Evolutionary conservation across 2,888 invertebrate genomes (phyloP), one percentile per base, ranked within the genome.

Genomic region (Rosalia funebris): DNA sequence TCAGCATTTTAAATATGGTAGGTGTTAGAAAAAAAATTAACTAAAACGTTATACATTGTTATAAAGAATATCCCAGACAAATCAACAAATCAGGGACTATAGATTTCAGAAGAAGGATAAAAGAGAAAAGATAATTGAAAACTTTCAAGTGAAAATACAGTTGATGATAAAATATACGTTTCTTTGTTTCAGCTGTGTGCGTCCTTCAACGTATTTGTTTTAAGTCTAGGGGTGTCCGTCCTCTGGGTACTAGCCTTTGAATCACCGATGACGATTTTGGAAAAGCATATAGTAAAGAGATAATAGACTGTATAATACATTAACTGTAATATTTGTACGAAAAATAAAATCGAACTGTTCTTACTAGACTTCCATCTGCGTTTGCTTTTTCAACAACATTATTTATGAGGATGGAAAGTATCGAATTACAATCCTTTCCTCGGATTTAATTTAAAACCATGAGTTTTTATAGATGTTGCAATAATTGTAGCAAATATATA

Each of bases 1-100:
- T 75, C 41, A 64, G 59, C 3, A 58, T 71, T 48, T 74, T 71
- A 45, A 55, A 66, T 42, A 53, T 69, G 68, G 77, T 77, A 70
- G 68, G 66, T 60, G 7, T 7, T 7, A 25, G 9, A 9, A 5
- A 25, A 9, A 9, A 25, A 9, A 5, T 5, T 25, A 25, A 9
- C 9, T 25, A 25, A 25, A 25, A 9, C 3, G 9, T 25, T 3
- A 25, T 25, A 25, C 3, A 25, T 25, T 25, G 25, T 25, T 25
- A 5, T 25, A 25, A 25, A 25, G 4, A 5, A 25, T n/a, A n/a
- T n/a, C n/a, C n/a, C 25, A 25, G 9, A 25, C 3, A 25, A 9
- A 25, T 9, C 25, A 25, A 9, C 9, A 25, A 5, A 25, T 25
- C 9, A 25, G 25, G 4, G 4, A 3, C 3, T 25, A 25, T 25